Evolutionary conservation across 2,888 invertebrate species (phyloP), one percentile per base, ranked within the genome.

Genomic region (Caradrina kadenii): DNA sequence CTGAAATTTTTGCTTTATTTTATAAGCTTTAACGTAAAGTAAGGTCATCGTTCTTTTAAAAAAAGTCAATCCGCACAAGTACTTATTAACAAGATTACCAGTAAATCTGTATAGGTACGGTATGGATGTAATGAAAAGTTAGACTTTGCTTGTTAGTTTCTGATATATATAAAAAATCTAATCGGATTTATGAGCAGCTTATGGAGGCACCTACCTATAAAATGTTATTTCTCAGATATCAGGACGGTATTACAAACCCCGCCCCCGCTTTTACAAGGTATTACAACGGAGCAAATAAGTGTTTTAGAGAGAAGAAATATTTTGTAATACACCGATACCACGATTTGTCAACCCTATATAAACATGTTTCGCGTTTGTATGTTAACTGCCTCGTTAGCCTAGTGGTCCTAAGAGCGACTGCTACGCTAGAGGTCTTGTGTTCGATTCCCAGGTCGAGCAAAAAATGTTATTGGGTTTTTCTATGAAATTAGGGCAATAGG

Each of bases 81-180:
- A 49, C 19, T 31, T 63, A 19, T 35, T 73, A 63, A 63, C 35
- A 50, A 73, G 63, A 73, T 56, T 53, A 62, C n/a, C 31, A 22
- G 39, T 50, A n/a, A 48, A 58, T 3, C 11, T 62, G n/a, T 31
- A 1, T 42, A 42, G 4, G 10, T 45, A 69, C 8, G 1, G 26
- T 53, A 35, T 50, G 1, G 6, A 48, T 22, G 0, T 17, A 53
- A 48, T 49, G 6, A 45, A 49, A 54, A 48, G 17, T 19, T 22
- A 39, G 11, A 54, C 31, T 54, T 39, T 42, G 13, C 8, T 71
- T 60, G n/a, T 60, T 21, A 72, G 2, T 53, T 45, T 48, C 19
- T 7, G 35, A 70, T 39, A 58, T 70, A 19, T 35, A 19, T 45
- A 22, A 26, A 68, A 58, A 70, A 52, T 11, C 15, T n/a, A 21